Conservation (phyloP, 2,888 invertebrate genomes). For the Camptogramma bilineatum region DNA sequence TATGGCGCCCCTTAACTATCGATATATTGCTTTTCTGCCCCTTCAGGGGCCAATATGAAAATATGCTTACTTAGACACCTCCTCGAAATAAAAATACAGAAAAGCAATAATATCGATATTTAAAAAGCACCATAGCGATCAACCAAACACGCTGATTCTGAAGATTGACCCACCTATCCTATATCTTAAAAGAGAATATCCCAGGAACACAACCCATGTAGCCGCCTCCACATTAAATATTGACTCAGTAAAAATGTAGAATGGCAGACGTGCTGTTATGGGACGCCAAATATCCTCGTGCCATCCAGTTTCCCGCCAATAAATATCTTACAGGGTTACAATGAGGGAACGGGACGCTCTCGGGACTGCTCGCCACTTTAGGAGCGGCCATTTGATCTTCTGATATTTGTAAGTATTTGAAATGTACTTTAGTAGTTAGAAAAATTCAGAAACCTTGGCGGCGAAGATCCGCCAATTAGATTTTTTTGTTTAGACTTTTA, state of each 20-base stretch:
- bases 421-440: neutral
- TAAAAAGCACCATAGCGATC: too few relatives aligned
- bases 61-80: too few relatives aligned
- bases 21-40: too few relatives aligned
- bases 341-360: constrained; percentile 67
- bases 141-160: too few relatives aligned
- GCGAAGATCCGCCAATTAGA: too few relatives aligned
- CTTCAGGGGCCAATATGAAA: too few relatives aligned
- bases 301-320: constrained; percentile 76
- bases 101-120: too few relatives aligned
- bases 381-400: constrained; percentile 28
- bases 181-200: constrained; percentile 12
- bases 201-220: constrained; percentile 39
- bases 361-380: constrained; percentile 66
- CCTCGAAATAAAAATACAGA: too few relatives aligned
- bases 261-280: constrained; percentile 76
- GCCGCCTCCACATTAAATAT: constrained; percentile 75
- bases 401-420: constrained; percentile 19
- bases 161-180: too few relatives aligned
- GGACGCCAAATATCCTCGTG: constrained; percentile 72
- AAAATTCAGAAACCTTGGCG: neutral
- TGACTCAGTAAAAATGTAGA: constrained; percentile 84
- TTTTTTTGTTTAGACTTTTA: too few relatives aligned
- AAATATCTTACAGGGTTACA: constrained; percentile 85
- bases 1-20: too few relatives aligned